Base-by-base conservation (phyloP, 2,888 invertebrate genomes). In the Synergus umbraculus region DNA sequence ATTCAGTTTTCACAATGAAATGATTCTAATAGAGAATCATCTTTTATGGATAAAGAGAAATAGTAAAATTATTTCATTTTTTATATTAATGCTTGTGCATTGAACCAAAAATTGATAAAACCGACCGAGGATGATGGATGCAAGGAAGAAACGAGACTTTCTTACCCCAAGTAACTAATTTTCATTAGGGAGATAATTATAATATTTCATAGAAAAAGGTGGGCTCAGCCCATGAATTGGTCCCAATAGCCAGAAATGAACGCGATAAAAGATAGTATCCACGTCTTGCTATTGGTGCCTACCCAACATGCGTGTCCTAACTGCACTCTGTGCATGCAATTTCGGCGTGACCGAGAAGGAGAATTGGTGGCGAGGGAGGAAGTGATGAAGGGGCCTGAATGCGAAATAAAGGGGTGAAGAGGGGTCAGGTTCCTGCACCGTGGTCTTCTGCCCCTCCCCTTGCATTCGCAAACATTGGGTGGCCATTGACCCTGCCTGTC, bases 381-480 rank as follows among this genome's bases (percentile, higher is more conserved):
- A 81, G 82, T 83, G 80, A 79, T 82, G 82, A 82, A 81, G 83
- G 82, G 80, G 81, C 79, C 80, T 83, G 84, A 85, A 63, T 29
- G 69, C 66, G n/a, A 37, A 49, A 29, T 54, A 54, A 37, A 73
- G 54, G 73, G 41, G 73, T n/a, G 58, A 73, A 54, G n/a, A 54
- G 69, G 69, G 49, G 46, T 69, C 49, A 37, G 54, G 37, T 73
- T 73, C 37, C 37, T 73, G 73, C 73, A 73, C 81, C 66, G 49
- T 73, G 79, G 81, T 81, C 82, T 81, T 83, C 76, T 78, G 69
- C 76, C 84, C 78, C 79, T 81, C 83, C 79, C 79, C 82, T 73
- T 79, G 86, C 87, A 89, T 89, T 91, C 90, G 89, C 89, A 89
- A 91, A 90, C 90, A 90, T 91, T 91, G 87, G 89, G 89, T 88